Evolutionary conservation across 35 echinoderm and acorn worm genomes (phyloP), one percentile per base, ranked within the genome.

Genomic region (Lytechinus pictus): DNA sequence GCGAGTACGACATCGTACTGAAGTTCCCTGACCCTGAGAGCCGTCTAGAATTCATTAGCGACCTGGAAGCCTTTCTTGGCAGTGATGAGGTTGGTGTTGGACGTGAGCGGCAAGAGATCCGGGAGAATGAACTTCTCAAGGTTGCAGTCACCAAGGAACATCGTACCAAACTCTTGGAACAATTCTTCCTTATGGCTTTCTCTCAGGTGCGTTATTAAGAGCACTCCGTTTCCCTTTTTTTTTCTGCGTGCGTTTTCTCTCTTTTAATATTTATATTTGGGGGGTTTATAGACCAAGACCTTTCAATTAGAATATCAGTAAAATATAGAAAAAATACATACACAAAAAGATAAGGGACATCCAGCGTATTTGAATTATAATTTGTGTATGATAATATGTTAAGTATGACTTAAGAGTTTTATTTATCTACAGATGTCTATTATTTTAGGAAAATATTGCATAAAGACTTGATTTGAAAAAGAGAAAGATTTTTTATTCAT

Each of bases 141-240:
- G 92, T 91, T n/a, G 98, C 98, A 5, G 95, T 98, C 91, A 99
- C 98, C 56, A 99, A 98, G 72, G 96, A 96, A n/a, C 96, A 99
- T 33, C 71, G 98, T 5, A 97, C 98, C 54, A 97, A 89, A 86
- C 96, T 95, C 0, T 71, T 99, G 24, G 98, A 99, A 54, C 95
- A 96, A 54, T 99, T 99, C 95, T 99, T 99, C 92, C 94, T 97
- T 53, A 96, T 98, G 33, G 98, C 98, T 3, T 99, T 99, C 97
- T 96, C 98, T 0, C 97, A 97, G 66, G 98, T 99, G n/a, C 6
- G 66, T 79, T 79, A 6, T 7, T 79, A 24, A 79, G 5, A n/a
- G 4, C 21, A n/a, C n/a, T 19, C n/a, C 4, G 66, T 5, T 79
- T 72, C 61, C 61, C 24, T 72, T 6, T 13, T n/a, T n/a, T 24